These are phyloP conservation scores for Chelonus formosanus DNA, from an alignment of 2,888 invertebrate species.

Conservation along the genomic window DNA sequence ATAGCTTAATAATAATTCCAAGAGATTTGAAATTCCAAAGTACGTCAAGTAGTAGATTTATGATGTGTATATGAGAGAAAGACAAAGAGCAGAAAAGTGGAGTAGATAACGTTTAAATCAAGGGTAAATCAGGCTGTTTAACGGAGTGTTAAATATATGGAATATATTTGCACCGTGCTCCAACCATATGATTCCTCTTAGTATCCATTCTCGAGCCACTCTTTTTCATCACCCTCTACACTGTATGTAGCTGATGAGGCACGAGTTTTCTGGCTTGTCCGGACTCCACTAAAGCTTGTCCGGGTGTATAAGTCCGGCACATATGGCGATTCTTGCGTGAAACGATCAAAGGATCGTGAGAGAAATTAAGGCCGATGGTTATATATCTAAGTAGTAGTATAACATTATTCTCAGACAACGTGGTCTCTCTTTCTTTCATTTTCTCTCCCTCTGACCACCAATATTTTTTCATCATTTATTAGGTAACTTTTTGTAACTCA, in stretches of 20 bases:
- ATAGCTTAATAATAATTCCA: slow-evolving; percentile 28
- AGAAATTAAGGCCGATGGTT: slow-evolving; percentile 29
- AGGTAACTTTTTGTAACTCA: neutral
- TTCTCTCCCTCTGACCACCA: slow-evolving; percentile 8
- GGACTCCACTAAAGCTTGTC: neutral
- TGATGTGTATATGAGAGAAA: neutral
- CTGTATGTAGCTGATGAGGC: neutral
- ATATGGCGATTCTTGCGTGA: slow-evolving; percentile 50
- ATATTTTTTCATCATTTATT: slow-evolving; percentile 11
- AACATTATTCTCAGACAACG: neutral
- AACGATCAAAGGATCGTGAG: slow-evolving; percentile 52
- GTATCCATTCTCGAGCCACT: neutral
- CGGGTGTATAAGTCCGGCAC: slow-evolving; percentile 16
- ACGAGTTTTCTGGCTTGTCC: neutral
- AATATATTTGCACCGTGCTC: slow-evolving; percentile 9
- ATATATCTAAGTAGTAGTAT: neutral
- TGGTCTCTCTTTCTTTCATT: neutral
- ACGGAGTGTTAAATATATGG: slow-evolving; percentile 24
- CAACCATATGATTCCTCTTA: neutral
- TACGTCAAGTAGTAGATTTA: slow-evolving; percentile 11
- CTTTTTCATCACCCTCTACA: slow-evolving; percentile 8
- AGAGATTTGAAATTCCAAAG: slow-evolving; percentile 30
- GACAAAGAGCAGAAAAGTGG: neutral
- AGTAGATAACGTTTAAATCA: slow-evolving; percentile 14
- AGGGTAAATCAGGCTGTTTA: slow-evolving; percentile 27